Percentiles rank a stretch among this genome's conserved stretches.
phyloP scores from a whole-genome alignment of 2,797 vertebrate species.

The Tympanoctomys barrerae region DNA sequence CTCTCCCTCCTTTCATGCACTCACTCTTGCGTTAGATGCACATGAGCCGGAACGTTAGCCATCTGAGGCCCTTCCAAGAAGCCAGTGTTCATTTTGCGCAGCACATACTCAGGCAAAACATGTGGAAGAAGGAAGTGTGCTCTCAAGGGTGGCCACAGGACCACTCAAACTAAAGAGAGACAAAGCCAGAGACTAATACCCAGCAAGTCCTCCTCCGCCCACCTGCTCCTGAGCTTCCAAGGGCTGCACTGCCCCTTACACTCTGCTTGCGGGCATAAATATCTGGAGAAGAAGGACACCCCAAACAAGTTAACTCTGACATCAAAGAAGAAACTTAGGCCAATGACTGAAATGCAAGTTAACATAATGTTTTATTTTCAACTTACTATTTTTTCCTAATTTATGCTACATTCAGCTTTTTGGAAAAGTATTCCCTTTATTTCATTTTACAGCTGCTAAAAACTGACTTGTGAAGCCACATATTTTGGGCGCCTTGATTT shows the following conservation, averaged over 20 bases:
- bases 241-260: neutral
- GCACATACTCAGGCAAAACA: slow-evolving; percentile 8
- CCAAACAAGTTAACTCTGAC: neutral
- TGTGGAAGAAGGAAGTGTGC: neutral
- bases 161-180: neutral
- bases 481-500: neutral
- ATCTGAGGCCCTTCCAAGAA: neutral
- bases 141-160: neutral
- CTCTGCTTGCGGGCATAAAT: neutral
- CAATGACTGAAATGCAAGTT: slow-evolving; percentile 28
- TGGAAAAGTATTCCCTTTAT: neutral
- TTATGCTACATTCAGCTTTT: neutral
- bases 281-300: neutral
- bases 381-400: slow-evolving; percentile 10
- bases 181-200: slow-evolving; percentile 11
- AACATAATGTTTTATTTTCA: slow-evolving; percentile 25
- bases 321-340: slow-evolving; percentile 9
- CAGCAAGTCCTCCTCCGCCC: neutral
- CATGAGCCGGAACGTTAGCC: neutral
- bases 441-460: neutral
- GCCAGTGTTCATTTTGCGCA: neutral
- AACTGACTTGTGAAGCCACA: neutral
- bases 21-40: neutral
- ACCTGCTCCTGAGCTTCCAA: neutral
- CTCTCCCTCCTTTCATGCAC: neutral